Evolutionary conservation across 2,113 vertebrate genomes (phyloP).

Genomic region (Panthera leo): DNA sequence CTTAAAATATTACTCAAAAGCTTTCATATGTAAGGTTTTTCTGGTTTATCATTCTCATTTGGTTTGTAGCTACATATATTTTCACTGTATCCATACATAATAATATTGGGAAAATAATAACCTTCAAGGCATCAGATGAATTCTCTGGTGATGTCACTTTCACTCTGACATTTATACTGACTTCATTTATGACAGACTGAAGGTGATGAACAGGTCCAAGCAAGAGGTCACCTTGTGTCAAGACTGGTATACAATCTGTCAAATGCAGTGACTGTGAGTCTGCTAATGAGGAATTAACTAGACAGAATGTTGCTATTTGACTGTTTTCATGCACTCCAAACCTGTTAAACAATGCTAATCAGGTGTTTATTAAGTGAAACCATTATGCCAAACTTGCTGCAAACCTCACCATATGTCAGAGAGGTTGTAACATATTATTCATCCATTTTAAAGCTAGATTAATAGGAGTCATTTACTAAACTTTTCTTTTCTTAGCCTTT

Average conservation of each 20-base stretch:
- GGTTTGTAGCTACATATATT: conserved; percentile 73
- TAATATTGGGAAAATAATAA: conserved; percentile 81
- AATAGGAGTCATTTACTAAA: conserved; percentile 82
- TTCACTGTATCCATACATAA: conserved; percentile 76
- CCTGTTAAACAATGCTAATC: conserved; percentile 89
- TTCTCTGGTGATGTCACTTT: conserved; percentile 82
- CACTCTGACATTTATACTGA: conserved; percentile 85
- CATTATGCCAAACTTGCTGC: conserved; percentile 85
- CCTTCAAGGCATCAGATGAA: conserved; percentile 82
- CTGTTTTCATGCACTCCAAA: conserved; percentile 84
- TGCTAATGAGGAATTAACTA: conserved; percentile 89
- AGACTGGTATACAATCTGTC: conserved; percentile 84
- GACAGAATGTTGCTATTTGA: conserved; percentile 84
- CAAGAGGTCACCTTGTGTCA: conserved; percentile 88
- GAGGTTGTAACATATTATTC: conserved; percentile 87
- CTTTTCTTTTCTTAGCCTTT: conserved; percentile 81
- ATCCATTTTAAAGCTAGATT: conserved; percentile 85
- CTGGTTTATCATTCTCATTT: conserved; percentile 57
- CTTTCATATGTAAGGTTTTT: conserved; percentile 57
- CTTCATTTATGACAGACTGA: conserved; percentile 85
- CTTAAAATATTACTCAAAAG: conserved; percentile 53
- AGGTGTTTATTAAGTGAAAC: conserved; percentile 90
- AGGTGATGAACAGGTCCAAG: conserved; percentile 86
- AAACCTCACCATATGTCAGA: conserved; percentile 85
- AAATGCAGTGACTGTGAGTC: conserved; percentile 81